Conservation (phyloP, 1,140 invertebrate species). For the Zophobas morio region DNA sequence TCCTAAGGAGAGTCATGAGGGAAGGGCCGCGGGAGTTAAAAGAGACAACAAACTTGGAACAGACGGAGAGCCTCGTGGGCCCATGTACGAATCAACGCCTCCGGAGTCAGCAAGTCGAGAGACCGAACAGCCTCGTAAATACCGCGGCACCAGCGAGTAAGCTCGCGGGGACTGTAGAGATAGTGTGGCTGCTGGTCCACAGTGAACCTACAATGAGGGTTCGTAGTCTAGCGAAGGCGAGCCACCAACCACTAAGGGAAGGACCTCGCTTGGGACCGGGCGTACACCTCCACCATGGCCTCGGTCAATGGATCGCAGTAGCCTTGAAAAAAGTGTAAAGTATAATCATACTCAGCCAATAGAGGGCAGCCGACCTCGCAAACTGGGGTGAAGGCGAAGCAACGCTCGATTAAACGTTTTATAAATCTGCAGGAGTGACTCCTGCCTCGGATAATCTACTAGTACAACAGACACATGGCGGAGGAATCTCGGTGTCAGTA, state of each 20-base stretch:
- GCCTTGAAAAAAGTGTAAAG: too few relatives aligned
- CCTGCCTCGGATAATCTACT: conserved; percentile 99
- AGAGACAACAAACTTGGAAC: too few relatives aligned
- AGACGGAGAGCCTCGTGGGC: conserved; percentile 97
- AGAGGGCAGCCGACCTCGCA: too few relatives aligned
- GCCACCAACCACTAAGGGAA: too few relatives aligned
- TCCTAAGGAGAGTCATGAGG: too few relatives aligned
- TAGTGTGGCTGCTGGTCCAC: conserved; percentile 99
- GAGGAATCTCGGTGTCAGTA: conserved; percentile 93
- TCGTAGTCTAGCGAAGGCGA: too few relatives aligned
- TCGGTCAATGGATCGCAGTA: conserved; percentile 97
- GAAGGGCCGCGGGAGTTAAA: too few relatives aligned
- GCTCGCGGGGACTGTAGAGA: conserved; percentile 98
- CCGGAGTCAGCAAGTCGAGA: conserved; percentile 90
- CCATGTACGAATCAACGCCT: conserved; percentile 97
- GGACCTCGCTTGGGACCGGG: conserved; percentile 97
- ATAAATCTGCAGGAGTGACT: conserved; percentile 98
- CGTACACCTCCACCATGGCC: conserved; percentile 99
- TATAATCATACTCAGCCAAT: too few relatives aligned
- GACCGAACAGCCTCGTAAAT: conserved; percentile 99
- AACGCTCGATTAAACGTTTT: conserved; percentile 98
- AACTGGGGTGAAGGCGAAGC: conserved; percentile 90
- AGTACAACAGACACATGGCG: conserved; percentile 98
- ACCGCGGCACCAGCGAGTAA: conserved; percentile 99
- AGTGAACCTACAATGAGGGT: conserved; percentile 97